A percentile compares a stretch with the other conserved stretches of the same genome.
Evolutionary conservation across 2,797 vertebrate species (phyloP).

Genomic region (Phyllotis vaccarum): DNA sequence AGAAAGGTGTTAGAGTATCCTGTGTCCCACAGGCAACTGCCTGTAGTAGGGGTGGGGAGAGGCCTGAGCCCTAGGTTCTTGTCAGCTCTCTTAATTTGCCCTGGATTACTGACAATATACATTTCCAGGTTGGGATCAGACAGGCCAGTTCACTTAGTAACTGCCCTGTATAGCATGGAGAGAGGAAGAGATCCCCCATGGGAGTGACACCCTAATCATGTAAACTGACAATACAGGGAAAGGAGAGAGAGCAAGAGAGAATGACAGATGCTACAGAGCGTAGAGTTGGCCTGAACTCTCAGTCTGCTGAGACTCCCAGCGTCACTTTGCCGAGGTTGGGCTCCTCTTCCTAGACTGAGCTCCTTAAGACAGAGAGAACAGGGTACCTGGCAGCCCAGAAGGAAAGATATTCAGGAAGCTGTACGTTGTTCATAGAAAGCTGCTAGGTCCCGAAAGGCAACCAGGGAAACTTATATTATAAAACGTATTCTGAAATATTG

Average conservation of each 20-base stretch:
- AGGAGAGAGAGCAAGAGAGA: neutral
- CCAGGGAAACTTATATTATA: slow-evolving; percentile 30
- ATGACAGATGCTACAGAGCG: neutral
- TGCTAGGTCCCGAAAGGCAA: slow-evolving; percentile 58
- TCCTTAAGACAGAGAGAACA: neutral
- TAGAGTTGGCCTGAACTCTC: neutral
- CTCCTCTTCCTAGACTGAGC: neutral
- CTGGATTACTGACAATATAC: neutral
- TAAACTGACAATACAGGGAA: neutral
- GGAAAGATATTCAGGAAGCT: slow-evolving; percentile 40
- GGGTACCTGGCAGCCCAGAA: neutral
- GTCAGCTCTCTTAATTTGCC: neutral
- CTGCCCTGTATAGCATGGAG: neutral
- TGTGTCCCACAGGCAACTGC: neutral
- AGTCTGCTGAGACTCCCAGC: neutral
- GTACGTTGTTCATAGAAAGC: neutral
- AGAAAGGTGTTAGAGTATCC: neutral
- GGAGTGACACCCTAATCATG: neutral
- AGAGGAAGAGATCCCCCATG: neutral
- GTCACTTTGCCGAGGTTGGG: neutral
- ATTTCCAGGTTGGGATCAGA: neutral
- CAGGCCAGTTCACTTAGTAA: neutral
- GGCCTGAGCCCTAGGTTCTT: neutral
- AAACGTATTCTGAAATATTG: slow-evolving; percentile 72
- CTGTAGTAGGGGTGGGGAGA: neutral